Conservation (phyloP, 2,888 invertebrate genomes). For the Pristionchus arcanus region DNA sequence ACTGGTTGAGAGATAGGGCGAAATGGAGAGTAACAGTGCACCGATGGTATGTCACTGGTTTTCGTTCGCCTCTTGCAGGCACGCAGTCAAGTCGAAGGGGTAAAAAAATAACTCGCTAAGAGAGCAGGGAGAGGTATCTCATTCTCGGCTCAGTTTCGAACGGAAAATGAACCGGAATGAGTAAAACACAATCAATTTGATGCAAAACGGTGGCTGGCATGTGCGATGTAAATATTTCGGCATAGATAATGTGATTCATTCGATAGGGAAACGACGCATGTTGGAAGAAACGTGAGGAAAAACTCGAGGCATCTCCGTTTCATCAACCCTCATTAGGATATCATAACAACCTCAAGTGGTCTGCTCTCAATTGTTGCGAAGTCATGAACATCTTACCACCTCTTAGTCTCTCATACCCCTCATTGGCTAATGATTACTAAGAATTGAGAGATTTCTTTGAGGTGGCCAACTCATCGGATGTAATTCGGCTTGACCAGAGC, state of each 20-base stretch:
- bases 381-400: background rate
- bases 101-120: constrained; percentile 14
- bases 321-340: background rate
- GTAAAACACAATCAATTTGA: too few species aligned
- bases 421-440: background rate
- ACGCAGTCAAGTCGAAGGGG: background rate
- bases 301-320: too few species aligned
- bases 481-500: constrained; percentile 14
- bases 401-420: background rate
- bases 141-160: too few species aligned
- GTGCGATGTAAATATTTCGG: too few species aligned
- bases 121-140: too few species aligned
- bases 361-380: background rate
- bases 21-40: background rate
- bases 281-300: too few species aligned
- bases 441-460: background rate
- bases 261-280: too few species aligned
- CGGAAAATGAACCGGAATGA: too few species aligned
- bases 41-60: too few species aligned
- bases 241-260: too few species aligned
- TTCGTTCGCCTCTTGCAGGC: too few species aligned
- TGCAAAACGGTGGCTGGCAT: too few species aligned
- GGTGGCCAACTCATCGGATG: constrained; percentile 34
- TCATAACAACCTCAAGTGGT: background rate
- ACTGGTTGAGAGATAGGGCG: background rate